Evolutionary conservation across 1,140 invertebrate species (phyloP).

Genomic region (Lordiphosa clarofinis): DNA sequence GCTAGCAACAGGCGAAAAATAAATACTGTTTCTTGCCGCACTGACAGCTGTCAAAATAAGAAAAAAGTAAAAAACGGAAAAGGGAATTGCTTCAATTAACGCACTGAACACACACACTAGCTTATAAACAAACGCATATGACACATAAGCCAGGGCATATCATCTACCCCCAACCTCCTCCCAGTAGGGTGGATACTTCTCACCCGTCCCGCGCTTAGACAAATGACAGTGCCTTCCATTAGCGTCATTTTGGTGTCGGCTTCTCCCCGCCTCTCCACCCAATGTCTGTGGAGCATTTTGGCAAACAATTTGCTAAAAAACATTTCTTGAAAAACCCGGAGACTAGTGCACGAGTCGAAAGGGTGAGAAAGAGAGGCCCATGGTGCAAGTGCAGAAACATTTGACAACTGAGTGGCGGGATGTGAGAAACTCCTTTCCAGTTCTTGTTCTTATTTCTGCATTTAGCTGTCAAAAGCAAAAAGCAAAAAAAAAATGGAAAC

Average conservation of each 20-base stretch:
- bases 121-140: constrained; percentile 56
- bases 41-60: constrained; percentile 57
- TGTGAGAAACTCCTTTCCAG: constrained; percentile 18
- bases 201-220: constrained; percentile 1
- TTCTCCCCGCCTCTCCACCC: constrained; percentile 30
- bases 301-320: constrained; percentile 75
- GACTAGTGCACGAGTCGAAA: constrained; percentile 1
- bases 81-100: constrained; percentile 56
- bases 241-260: constrained; percentile 58
- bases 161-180: constrained; percentile 6
- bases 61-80: constrained; percentile 5
- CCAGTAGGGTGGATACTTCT: neutral
- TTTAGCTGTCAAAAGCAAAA: constrained; percentile 71
- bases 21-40: constrained; percentile 49
- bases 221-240: constrained; percentile 71
- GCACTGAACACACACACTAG: constrained; percentile 25
- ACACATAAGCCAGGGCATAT: constrained; percentile 32
- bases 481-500: constrained; percentile 32
- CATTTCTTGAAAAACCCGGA: constrained; percentile 61
- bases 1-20: constrained; percentile 19
- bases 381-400: constrained; percentile 57
- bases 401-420: constrained; percentile 63
- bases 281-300: constrained; percentile 57
- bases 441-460: constrained; percentile 44
- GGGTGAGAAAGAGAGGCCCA: constrained; percentile 20